Evolutionary conservation across 2,888 invertebrate species (phyloP).

Genomic region (Encarsia formosa): DNA sequence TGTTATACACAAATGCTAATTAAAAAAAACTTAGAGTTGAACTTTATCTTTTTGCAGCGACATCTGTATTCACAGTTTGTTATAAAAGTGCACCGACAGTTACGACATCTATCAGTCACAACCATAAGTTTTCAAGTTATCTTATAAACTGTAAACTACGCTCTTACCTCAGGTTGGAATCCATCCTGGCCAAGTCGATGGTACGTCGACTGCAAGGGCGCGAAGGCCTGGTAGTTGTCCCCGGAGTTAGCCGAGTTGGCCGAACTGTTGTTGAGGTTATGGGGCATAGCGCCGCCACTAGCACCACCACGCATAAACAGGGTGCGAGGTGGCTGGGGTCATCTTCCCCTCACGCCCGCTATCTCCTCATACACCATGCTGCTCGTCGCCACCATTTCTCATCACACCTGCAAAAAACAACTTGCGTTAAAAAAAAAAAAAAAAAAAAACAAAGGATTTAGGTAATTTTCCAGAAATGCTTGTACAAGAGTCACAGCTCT

Average conservation of each 20-base stretch:
- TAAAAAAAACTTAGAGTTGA: no score
- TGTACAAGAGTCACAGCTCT: no score
- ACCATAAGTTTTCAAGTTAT: no score
- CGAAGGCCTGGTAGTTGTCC: slow-evolving; percentile 43
- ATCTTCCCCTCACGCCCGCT: slow-evolving; percentile 50
- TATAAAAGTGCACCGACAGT: no score
- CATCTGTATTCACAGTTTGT: no score
- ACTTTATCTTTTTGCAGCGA: no score
- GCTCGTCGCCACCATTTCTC: slow-evolving; percentile 47
- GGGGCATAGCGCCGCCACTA: slow-evolving; percentile 50
- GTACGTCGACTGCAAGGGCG: slow-evolving; percentile 39
- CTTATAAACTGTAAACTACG: no score
- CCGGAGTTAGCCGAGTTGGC: slow-evolving; percentile 46
- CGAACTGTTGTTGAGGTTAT: slow-evolving; percentile 47
- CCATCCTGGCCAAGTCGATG: slow-evolving; percentile 42
- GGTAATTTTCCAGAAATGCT: no score
- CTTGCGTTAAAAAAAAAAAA: no score
- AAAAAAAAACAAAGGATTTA: no score
- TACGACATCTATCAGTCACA: no score
- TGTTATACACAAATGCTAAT: no score
- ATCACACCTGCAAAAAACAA: slow-evolving; percentile 27
- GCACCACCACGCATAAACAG: slow-evolving; percentile 42
- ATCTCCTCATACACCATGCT: slow-evolving; percentile 53
- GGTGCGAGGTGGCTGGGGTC: slow-evolving; percentile 52
- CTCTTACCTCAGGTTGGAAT: slow-evolving; percentile 49